Conservation (phyloP, 2,797 vertebrate species). For the Chromobotia macracanthus region DNA sequence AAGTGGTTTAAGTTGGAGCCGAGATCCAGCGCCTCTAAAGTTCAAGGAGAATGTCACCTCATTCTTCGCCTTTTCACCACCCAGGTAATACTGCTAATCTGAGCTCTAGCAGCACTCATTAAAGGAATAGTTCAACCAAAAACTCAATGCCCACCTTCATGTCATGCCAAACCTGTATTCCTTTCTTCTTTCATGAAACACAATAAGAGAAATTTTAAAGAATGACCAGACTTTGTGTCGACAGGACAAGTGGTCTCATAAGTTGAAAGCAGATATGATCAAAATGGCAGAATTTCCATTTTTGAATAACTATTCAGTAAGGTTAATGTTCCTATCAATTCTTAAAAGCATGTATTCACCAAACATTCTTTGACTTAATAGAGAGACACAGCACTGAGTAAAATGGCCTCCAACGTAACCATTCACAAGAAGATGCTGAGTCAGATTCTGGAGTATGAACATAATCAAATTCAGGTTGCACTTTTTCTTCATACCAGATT, state of each 20-base stretch:
- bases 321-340: background rate
- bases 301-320: no score
- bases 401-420: conserved; percentile 76
- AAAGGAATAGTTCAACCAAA: no score
- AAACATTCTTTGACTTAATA: conserved; percentile 61
- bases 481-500: conserved; percentile 22
- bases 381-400: conserved; percentile 83
- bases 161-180: no score
- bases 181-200: no score
- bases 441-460: conserved; percentile 85
- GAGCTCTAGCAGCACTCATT: background rate
- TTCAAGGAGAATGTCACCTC: conserved; percentile 89
- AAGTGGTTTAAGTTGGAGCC: conserved; percentile 91
- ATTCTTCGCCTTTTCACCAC: conserved; percentile 85
- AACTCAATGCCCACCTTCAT: no score
- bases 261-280: no score
- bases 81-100: conserved; percentile 72
- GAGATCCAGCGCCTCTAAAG: conserved; percentile 86
- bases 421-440: conserved; percentile 85
- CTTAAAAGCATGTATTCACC: background rate
- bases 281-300: background rate
- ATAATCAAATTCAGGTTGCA: conserved; percentile 80
- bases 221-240: no score
- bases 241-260: no score
- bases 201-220: no score